Evolutionary conservation across 2,113 vertebrate genomes (phyloP).

Genomic region (Ictalurus furcatus): DNA sequence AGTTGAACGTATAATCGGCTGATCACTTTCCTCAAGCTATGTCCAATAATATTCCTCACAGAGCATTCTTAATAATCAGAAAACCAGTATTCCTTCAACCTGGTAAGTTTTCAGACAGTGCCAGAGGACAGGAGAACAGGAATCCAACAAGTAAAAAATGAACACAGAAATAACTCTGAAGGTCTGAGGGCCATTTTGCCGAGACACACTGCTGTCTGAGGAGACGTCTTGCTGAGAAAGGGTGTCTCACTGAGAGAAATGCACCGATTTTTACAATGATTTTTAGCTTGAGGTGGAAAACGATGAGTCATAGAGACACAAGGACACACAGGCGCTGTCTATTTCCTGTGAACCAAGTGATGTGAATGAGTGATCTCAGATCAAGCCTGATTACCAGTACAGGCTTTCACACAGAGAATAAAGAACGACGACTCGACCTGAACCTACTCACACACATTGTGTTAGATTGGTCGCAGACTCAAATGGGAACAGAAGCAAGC

Average conservation of each 20-base stretch:
- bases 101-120: constrained; percentile 30
- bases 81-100: background rate
- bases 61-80: background rate
- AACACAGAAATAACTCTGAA: constrained; percentile 49
- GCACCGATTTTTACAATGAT: constrained; percentile 51
- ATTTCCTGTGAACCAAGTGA: constrained; percentile 40
- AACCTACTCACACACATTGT: background rate
- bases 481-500: background rate
- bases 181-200: constrained; percentile 30
- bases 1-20: background rate
- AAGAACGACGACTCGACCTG: background rate
- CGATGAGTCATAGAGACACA: constrained; percentile 50
- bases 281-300: constrained; percentile 28
- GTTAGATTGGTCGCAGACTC: background rate
- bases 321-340: constrained; percentile 42
- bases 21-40: background rate
- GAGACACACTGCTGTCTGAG: background rate
- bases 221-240: background rate
- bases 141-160: constrained; percentile 38
- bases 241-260: constrained; percentile 38
- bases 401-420: constrained; percentile 46
- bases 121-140: background rate
- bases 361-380: constrained; percentile 54
- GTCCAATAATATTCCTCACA: background rate
- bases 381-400: constrained; percentile 57